Base-by-base conservation (phyloP, 2,888 invertebrate species). In the Heteromurus nitidus region DNA sequence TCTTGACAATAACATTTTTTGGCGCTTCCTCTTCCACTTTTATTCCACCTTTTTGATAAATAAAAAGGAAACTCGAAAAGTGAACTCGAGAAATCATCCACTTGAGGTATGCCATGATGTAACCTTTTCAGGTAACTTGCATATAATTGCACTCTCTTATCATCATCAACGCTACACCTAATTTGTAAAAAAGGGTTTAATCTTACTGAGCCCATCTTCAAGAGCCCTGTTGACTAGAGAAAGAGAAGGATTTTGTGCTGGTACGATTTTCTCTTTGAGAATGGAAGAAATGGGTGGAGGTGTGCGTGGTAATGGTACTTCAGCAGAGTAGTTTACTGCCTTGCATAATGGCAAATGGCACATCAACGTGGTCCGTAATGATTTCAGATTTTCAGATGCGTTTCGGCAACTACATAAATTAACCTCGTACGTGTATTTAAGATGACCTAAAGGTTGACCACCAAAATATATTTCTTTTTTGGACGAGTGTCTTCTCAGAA, bases 241-340 rank as follows among this genome's bases (percentile, higher is more conserved):
- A 55, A 55, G 24, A 18, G n/a, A 13, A 50, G 7, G 18, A 50
- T 3, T 50, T 7, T 50, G 50, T 18, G 13, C 50, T 13, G 3
- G n/a, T 50, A 9, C 7, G n/a, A 11, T n/a, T 5, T n/a, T 50
- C 5, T 50, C n/a, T 13, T n/a, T 50, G n/a, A 16, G 20, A 55
- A 55, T 62, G 28, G 30, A 67, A 67, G 30, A 67, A 67, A 47
- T 28, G 68, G 68, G 68, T 53, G 68, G 68, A 68, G 68, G 68
- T 47, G 67, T 47, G 47, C 26, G 65, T 24, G 42, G 36, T 11
- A 36, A 42, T 58, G 50, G n/a, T 22, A 26, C 22, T 13, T 20
- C 9, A 20, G 9, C 50, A 20, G 20, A 58, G 9, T 58, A 62
- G 30, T 31, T 31, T 31, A 31, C 31, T 62, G n/a, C 62, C 30